Evolutionary conservation across 2,113 vertebrate species (phyloP), one percentile per base, ranked within the genome.

Genomic region (Sebastes fasciatus): DNA sequence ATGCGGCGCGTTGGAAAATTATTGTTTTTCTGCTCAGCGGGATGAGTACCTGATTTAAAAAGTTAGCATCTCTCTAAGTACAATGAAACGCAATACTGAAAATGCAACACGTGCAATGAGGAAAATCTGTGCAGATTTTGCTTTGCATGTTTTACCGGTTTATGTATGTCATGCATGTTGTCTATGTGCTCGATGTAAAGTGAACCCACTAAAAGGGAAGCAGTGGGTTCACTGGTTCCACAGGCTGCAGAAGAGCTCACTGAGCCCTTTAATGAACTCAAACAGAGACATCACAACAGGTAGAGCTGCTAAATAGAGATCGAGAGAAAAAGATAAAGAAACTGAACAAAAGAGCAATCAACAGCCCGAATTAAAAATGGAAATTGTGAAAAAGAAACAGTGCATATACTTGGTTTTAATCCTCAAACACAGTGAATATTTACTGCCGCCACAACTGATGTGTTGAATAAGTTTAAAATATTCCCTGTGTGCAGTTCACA

Each of bases 281-380:
- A 74, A 72, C 64, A 13, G 49, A 86, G 66, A 62, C 83, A 61
- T 72, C 49, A 61, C 34, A 60, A 46, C 68, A 84, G 51, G 74
- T 54, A 48, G 52, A 82, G 62, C 5, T 52, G 62, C 65, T 77
- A 42, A 21, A 58, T 45, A 82, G 69, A 87, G 16, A 34, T 3
- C 54, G 46, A 58, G 64, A 80, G 34, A 58, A 17, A 26, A 40
- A 1, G 70, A 43, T 40, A 48, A n/a, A 65, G 61, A 42, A 43
- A 46, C 17, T 51, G 21, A 63, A 81, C 67, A 0, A 40, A 55
- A 54, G 19, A n/a, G 40, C 60, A 64, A 77, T 34, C 3, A 34
- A 46, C 46, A 71, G 45, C 13, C 45, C 10, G 23, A 34, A 64
- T 10, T 71, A 26, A 71, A 60, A 43, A 23, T 43, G 16, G 4